phyloP scores from a whole-genome alignment of 2,888 invertebrate species.

The Liopterus haemorrhoidalis region DNA sequence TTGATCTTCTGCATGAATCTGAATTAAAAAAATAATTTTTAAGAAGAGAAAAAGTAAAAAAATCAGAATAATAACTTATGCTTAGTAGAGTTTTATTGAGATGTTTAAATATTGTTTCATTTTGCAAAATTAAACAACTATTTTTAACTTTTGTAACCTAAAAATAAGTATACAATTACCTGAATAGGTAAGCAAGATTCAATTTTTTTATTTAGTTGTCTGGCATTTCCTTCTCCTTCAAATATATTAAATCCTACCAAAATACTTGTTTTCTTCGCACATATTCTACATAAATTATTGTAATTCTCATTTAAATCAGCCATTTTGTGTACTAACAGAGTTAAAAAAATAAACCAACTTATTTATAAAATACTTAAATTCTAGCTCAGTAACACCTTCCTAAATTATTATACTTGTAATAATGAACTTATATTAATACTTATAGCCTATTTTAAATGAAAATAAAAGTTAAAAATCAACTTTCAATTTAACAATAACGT shows the following conservation, averaged over 20 bases:
- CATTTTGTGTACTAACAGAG: conserved; percentile 22
- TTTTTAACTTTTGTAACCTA: too few species aligned
- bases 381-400: too few species aligned
- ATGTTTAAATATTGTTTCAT: too few species aligned
- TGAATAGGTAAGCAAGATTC: conserved; percentile 53
- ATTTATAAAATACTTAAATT: too few species aligned
- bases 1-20: conserved; percentile 52
- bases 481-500: too few species aligned
- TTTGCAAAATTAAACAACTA: too few species aligned
- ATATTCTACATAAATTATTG: conserved; percentile 44
- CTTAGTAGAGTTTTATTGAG: too few species aligned
- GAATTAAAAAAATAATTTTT: conserved; percentile 29
- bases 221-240: conserved; percentile 46
- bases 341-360: conserved; percentile 23
- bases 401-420: too few species aligned
- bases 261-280: conserved; percentile 43
- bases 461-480: too few species aligned
- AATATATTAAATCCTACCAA: conserved; percentile 43
- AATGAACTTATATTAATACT: too few species aligned
- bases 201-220: conserved; percentile 54
- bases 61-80: conserved; percentile 21
- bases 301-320: conserved; percentile 36
- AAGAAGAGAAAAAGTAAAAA: conserved; percentile 21
- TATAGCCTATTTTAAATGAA: too few species aligned
- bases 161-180: conserved; percentile 39